Conservation (phyloP, 2,113 vertebrate genomes). For the Colossoma macropomum region DNA sequence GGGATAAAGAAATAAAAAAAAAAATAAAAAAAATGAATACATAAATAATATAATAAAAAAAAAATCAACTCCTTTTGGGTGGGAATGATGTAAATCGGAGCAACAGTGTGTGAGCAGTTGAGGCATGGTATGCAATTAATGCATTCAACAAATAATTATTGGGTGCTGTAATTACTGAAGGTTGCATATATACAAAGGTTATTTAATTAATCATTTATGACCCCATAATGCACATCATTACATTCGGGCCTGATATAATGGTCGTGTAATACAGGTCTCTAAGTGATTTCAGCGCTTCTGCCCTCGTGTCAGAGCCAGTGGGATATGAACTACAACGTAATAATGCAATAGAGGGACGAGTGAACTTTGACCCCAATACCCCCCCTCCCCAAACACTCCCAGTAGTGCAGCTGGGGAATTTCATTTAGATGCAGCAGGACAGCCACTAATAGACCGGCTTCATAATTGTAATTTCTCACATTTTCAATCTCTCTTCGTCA, state of each 20-base stretch:
- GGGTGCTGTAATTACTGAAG: conserved; percentile 12
- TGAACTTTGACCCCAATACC: conserved; percentile 48
- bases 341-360: conserved; percentile 50
- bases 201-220: conserved; percentile 22
- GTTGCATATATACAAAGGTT: conserved; percentile 20
- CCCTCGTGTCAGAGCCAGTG: conserved; percentile 34
- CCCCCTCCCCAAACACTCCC: not conserved
- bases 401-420: conserved; percentile 43
- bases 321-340: conserved; percentile 48
- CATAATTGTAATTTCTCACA: conserved; percentile 43
- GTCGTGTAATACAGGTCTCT: conserved; percentile 41
- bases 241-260: conserved; percentile 43
- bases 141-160: conserved; percentile 17
- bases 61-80: not conserved
- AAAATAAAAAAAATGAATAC: conserved; percentile 4
- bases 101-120: not conserved
- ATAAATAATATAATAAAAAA: not conserved
- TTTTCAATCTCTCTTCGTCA: conserved; percentile 45
- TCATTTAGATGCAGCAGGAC: conserved; percentile 44
- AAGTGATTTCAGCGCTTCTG: conserved; percentile 39
- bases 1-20: too few species aligned
- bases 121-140: conserved; percentile 27
- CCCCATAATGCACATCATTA: conserved; percentile 29
- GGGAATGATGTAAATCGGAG: conserved; percentile 28
- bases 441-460: conserved; percentile 38